Base-by-base conservation (phyloP, 2,113 vertebrate species). In the Ictalurus furcatus region DNA sequence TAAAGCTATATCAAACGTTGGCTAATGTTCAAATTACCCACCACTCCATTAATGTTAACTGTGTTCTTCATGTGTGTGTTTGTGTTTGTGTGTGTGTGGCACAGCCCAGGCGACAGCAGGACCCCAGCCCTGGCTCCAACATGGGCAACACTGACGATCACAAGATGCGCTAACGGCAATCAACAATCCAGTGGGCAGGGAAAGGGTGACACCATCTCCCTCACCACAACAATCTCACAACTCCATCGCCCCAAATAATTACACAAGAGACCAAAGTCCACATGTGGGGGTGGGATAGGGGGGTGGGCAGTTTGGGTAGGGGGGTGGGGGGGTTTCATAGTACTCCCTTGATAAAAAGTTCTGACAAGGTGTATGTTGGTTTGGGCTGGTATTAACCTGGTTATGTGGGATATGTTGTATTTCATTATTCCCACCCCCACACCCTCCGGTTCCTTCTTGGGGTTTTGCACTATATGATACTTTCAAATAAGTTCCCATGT, bases 41-140 rank as follows among this genome's bases (percentile, higher is more conserved):
- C 74, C 48, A 54, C 44, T 16, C 25, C 4, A 14, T n/a, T 74
- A 74, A 74, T 40, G 8, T 9, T 52, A 78, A 78, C 44, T 78
- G 74, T 78, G 40, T n/a, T 76, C 73, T 69, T 0, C 3, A 1
- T 78, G 40, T 79, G 44, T 84, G 28, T 79, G n/a, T 76, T 23
- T 89, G 44, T 87, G 21, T 91, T 79, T 76, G 44, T 74, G 78
- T 88, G 71, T 89, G 61, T 85, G 87, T 87, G 85, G 71, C 89
- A 85, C 96, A 99, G 98, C 97, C 96, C 97, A 98, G 98, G 97
- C 97, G 97, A 95, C 98, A 99, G 90, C 98, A 98, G 97, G 97
- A 99, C 96, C 97, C 97, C 96, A 98, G 97, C 95, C 97, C 97
- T 94, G 97, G 97, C 88, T 97, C 97, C 89, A 98, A 95, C 95